Evolutionary conservation across 2,888 invertebrate species (phyloP), one percentile per base, ranked within the genome.

Genomic region (Apantesis nais): DNA sequence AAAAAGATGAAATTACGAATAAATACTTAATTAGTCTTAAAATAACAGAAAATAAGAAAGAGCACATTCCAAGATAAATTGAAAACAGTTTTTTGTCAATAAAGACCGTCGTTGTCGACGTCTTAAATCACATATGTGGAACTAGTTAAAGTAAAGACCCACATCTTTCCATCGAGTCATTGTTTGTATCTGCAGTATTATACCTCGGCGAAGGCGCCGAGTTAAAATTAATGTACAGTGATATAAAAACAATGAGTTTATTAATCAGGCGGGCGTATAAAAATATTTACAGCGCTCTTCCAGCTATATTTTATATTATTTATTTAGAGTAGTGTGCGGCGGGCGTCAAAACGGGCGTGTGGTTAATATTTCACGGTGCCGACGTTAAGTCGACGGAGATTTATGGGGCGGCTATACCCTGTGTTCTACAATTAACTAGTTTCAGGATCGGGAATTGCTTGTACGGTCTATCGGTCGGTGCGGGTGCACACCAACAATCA

Each of bases 281-380:
- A 82, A 81, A 73, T 74, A 73, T 78, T 82, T 81, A 81, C 77
- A 83, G 78, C 78, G 81, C 83, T 75, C 87, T 88, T 86, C 87
- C 83, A 89, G 86, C 77, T 72, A 79, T 82, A 81, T 85, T 88
- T 85, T 89, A 89, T 90, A 89, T 90, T 90, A 89, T 91, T 91
- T 92, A 92, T 91, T 89, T 88, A 89, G 85, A 85, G 86, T 83
- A 85, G 83, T 84, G 84, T 80, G 75, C 81, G 79, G 86, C 82
- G 80, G 85, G 89, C 92, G 93, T 93, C 94, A 93, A 90, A 92
- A 91, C 88, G 88, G 89, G 90, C 89, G 87, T 87, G 92, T 88
- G 91, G 93, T 93, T 94, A 93, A 94, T 94, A 94, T 94, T 93
- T 94, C 93, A 93, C 90, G 83, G 85, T 81, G 90, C 89, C 88